Evolutionary conservation across 2,888 invertebrate species (phyloP), one percentile per base, ranked within the genome.

Genomic region (Cenopis cana): DNA sequence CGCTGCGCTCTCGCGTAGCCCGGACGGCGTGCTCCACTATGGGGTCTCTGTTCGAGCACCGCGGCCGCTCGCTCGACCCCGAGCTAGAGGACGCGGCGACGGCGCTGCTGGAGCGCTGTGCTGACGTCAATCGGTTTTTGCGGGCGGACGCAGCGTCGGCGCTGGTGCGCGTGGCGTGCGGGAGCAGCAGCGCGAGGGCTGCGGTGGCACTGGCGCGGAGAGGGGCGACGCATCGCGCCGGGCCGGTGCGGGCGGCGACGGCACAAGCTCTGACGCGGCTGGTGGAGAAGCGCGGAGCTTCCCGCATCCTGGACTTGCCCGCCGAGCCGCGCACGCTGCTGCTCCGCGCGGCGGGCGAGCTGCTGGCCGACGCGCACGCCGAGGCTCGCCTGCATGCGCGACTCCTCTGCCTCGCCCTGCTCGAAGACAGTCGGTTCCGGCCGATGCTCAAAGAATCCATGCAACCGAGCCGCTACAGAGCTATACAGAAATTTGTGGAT

Each of bases 61-160:
- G 95, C 72, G 94, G 94, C 2, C 94, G 94, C 10, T 87, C 84
- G 6, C 82, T 95, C 2, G 95, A 95, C 54, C 90, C 97, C 91
- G 98, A 99, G 88, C 92, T 98, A 67, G 99, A 99, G 82, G 97
- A 98, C 83, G 94, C 98, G 64, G 96, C 96, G 0, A 95, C 95
- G 24, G 96, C 97, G 11, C 90, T 99, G 70, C 94, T 99, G 38
- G 97, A 97, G 77, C 96, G 98, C 73, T 97, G 98, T 62, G 98
- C 98, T 0, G 99, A 99, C 83, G 98, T 98, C 9, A 99, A 98
- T 89, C 96, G 96, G 78, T 99, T 99, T 85, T 94, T 99, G 64
- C 94, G 98, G 24, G 97, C 97, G 46, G 99, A 99, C 88, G 97
- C 98, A 3, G 96, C 96, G 70, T 94, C 94, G 11, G 97, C 98